Conservation (phyloP, 2,797 vertebrate species). For the Liparis tanakae region DNA sequence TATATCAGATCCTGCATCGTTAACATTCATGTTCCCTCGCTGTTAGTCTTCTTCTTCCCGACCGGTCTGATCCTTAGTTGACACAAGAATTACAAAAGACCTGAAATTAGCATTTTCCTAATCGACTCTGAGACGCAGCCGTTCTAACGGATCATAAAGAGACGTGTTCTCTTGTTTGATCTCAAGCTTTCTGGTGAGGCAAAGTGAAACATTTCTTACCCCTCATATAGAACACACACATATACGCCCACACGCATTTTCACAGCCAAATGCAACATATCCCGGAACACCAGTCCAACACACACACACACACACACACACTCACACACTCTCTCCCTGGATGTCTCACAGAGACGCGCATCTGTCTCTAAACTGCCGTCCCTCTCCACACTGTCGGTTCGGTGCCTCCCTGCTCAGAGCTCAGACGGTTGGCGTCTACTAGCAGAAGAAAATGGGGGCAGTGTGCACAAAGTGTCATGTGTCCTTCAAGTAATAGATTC, state of each 20-base stretch:
- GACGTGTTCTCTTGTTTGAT: slow-evolving; percentile 20
- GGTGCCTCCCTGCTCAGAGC: slow-evolving; percentile 12
- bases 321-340: slow-evolving; percentile 45
- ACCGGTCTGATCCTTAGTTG: background rate
- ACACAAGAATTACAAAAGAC: background rate
- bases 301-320: slow-evolving; percentile 4
- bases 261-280: slow-evolving; percentile 25
- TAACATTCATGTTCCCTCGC: background rate
- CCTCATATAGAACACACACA: slow-evolving; percentile 28
- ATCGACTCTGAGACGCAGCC: background rate
- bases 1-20: background rate
- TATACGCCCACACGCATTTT: slow-evolving; percentile 19
- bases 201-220: slow-evolving; percentile 4
- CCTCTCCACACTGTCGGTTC: slow-evolving; percentile 36
- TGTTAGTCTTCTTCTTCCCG: background rate
- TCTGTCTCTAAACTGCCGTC: slow-evolving; percentile 68
- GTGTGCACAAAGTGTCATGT: slow-evolving; percentile 22
- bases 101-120: background rate
- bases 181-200: slow-evolving; percentile 12
- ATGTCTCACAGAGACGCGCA: slow-evolving; percentile 62
- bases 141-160: slow-evolving; percentile 18
- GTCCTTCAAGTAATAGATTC: slow-evolving; percentile 45
- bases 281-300: slow-evolving; percentile 36
- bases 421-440: slow-evolving; percentile 27
- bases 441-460: slow-evolving; percentile 32